Conservation (phyloP, 53 echinoderm and acorn worm genomes). For the Zoroaster sp. region DNA sequence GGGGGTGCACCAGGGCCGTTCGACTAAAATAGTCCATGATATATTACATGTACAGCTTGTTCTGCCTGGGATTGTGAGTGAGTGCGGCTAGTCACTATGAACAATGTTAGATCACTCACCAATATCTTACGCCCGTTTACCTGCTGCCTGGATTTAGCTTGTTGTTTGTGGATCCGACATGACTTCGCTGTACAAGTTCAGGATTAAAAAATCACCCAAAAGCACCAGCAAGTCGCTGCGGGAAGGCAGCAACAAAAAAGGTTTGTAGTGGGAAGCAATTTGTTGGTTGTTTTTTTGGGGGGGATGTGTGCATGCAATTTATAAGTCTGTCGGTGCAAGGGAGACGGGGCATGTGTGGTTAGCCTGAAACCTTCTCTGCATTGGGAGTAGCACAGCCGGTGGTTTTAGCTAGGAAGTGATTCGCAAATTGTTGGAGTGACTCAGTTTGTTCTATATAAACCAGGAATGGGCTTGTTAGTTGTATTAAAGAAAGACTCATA, state of each 20-base stretch:
- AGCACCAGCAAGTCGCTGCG: constrained; percentile 33
- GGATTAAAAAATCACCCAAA: constrained; percentile 54
- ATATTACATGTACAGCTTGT: background rate
- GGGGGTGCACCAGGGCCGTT: background rate
- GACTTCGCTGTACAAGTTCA: constrained; percentile 59
- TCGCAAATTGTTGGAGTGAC: background rate
- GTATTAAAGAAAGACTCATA: no score
- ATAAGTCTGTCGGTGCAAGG: no score
- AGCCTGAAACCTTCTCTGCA: no score
- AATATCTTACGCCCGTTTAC: background rate
- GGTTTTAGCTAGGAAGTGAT: background rate
- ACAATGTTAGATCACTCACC: constrained; percentile 38
- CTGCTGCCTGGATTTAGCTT: constrained; percentile 18
- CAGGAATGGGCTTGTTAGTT: background rate
- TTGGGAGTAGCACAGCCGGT: background rate
- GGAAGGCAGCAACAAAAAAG: constrained; percentile 25
- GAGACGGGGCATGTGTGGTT: no score
- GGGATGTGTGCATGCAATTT: background rate
- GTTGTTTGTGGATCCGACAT: constrained; percentile 35
- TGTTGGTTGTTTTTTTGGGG: background rate
- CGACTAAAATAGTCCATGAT: constrained; percentile 16
- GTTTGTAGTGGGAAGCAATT: constrained; percentile 27
- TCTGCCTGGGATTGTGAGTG: background rate
- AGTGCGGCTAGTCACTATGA: constrained; percentile 29
- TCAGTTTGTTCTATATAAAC: background rate